Percentiles rank a stretch among this genome's conserved stretches.
These are phyloP conservation scores for Caenorhabditis sp. DNA, from an alignment of 2,888 invertebrate genomes.

Conservation along the genomic window DNA sequence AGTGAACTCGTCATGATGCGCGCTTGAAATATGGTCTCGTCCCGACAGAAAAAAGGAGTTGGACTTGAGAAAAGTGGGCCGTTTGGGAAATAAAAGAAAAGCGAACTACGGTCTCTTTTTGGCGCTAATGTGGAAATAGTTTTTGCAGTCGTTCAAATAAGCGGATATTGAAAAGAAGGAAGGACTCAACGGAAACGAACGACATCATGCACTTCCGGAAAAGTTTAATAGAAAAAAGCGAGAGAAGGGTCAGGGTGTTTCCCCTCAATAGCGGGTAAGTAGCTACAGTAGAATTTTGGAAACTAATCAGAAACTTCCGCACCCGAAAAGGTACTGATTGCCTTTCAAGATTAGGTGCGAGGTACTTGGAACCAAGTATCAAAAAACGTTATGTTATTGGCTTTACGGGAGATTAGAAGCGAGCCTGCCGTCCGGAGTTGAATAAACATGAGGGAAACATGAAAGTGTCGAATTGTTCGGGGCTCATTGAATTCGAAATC, in stretches of 20 bases:
- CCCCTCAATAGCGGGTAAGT: too few species aligned
- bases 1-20: conserved; percentile 12
- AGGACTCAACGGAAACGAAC: conserved; percentile 23
- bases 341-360: neutral
- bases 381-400: neutral
- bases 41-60: conserved; percentile 19
- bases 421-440: conserved; percentile 14
- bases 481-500: conserved; percentile 15
- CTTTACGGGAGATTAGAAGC: neutral
- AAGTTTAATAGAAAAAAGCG: conserved; percentile 4
- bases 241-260: too few species aligned
- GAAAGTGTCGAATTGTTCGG: conserved; percentile 25
- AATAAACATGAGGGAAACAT: conserved; percentile 27
- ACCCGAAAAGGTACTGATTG: conserved; percentile 11
- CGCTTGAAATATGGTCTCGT: conserved; percentile 24
- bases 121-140: neutral
- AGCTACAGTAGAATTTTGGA: neutral
- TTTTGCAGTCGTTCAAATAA: conserved; percentile 34
- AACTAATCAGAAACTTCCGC: conserved; percentile 24
- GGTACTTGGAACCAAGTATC: conserved; percentile 1
- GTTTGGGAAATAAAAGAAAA: conserved; percentile 5
- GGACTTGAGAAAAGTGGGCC: conserved; percentile 19
- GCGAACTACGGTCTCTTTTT: conserved; percentile 24
- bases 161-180: conserved; percentile 21
- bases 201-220: conserved; percentile 46